Percentiles rank a stretch among this genome's conserved stretches.
Conservation (phyloP, 2,888 invertebrate species). For the Bellardia pandia region DNA sequence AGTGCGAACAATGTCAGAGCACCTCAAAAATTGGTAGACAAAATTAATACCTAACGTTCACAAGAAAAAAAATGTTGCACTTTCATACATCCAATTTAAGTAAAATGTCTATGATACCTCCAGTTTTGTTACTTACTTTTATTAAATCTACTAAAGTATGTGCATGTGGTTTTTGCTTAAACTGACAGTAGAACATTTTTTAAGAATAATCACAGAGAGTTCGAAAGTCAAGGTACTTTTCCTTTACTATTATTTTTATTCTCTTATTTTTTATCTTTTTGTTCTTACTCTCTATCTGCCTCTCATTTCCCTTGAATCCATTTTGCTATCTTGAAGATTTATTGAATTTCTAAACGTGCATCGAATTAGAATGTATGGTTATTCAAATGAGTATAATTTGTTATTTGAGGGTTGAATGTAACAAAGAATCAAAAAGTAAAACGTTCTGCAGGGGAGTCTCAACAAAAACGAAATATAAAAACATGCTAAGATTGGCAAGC, state of each 20-base stretch:
- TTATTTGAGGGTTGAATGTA: conserved; percentile 50
- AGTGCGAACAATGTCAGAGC: too few species aligned
- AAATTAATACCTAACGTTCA: too few species aligned
- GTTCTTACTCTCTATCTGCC: background rate
- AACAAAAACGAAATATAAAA: conserved; percentile 3
- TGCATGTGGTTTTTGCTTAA: background rate
- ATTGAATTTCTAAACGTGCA: conserved; percentile 71
- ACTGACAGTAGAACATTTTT: conserved; percentile 9
- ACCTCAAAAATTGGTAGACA: too few species aligned
- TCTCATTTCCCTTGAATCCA: conserved; percentile 9
- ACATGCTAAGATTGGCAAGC: conserved; percentile 33
- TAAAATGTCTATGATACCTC: too few species aligned
- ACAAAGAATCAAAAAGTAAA: conserved; percentile 11
- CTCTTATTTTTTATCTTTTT: background rate
- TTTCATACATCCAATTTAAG: too few species aligned
- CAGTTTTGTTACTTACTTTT: conserved; percentile 1
- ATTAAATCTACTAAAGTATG: background rate
- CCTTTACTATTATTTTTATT: conserved; percentile 37
- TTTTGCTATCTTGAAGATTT: conserved; percentile 68
- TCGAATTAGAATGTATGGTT: conserved; percentile 66
- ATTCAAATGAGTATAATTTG: conserved; percentile 71
- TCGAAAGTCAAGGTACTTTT: conserved; percentile 64
- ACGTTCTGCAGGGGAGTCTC: background rate
- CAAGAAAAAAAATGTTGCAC: too few species aligned
- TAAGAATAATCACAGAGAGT: conserved; percentile 54